Base-by-base conservation (phyloP, 2,113 vertebrate species). In the Rhinopomastus cyanomelas region DNA sequence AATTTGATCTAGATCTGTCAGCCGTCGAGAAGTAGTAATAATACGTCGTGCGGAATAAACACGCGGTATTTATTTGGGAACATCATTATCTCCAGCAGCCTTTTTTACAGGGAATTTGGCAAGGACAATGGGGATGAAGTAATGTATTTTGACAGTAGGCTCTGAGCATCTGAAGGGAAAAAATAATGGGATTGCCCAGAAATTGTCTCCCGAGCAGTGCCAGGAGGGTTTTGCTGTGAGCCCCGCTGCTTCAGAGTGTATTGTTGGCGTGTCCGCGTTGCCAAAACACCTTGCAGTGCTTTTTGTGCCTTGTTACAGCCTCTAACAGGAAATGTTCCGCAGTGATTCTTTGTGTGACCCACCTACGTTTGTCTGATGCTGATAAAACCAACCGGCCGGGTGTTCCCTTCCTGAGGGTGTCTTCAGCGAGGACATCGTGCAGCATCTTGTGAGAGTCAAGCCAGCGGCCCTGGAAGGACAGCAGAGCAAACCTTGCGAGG, bases 81-180 rank as follows among this genome's bases (percentile, higher is more conserved):
- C 67, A 51, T 60, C 20, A 67, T 81, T 77, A 48, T 85, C 90
- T 87, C 18, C 18, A 87, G 91, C 81, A 68, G 80, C 91, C 84
- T 93, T 96, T 80, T 89, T 93, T n/a, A n/a, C 25, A 29, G 94
- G 91, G 92, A 95, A 93, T 93, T 94, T 89, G 51, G 59, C 88
- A 73, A 65, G 46, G 39, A 95, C 85, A 93, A 78, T 91, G 95
- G 88, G 93, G 93, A 96, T 95, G 89, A 95, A 96, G 88, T 94
- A 96, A 96, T 95, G 60, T 92, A 88, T 97, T 94, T 96, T 97
- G 96, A 97, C 96, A 96, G 69, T 73, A 71, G 77, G 89, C 85
- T 51, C 36, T 52, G 49, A 93, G 90, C 94, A 94, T 94, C 95
- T 95, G 80, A 93, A 91, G 81, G 27, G 74, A 86, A 85, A 91